Percentiles rank a stretch among this genome's conserved stretches.
These are phyloP conservation scores for Empis stercorea DNA, from an alignment of 2,888 invertebrate species.

Conservation along the genomic window DNA sequence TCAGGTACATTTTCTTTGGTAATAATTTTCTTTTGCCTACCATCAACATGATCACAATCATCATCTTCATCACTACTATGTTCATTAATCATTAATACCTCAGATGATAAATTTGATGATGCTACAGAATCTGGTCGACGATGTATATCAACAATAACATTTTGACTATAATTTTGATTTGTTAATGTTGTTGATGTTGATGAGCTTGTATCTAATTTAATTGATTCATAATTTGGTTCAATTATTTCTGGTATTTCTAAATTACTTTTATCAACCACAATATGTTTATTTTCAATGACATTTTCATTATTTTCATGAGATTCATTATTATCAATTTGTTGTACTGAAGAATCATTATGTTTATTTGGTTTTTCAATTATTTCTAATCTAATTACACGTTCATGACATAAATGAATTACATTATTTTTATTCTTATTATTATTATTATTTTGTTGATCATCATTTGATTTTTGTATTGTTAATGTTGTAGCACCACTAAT, in stretches of 20 bases:
- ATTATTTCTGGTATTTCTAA: background rate
- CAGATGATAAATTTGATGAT: background rate
- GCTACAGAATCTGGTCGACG: background rate
- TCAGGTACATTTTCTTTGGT: constrained; percentile 1
- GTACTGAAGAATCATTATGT: background rate
- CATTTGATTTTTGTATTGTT: no score
- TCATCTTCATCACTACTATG: background rate
- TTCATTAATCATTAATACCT: background rate
- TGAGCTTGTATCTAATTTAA: background rate
- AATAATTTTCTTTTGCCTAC: background rate
- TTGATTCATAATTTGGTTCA: background rate
- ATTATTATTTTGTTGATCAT: background rate
- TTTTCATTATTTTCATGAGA: background rate
- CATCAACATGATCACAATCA: background rate
- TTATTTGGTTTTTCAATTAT: background rate
- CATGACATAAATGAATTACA: background rate
- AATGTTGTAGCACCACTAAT: no score
- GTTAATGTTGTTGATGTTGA: background rate
- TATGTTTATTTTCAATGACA: background rate
- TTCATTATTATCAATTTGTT: background rate
- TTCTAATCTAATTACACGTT: background rate
- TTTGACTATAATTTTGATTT: background rate
- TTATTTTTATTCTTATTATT: background rate
- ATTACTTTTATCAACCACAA: background rate
- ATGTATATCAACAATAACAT: background rate